Base-by-base conservation (phyloP, 2,888 invertebrate species). In the Loripinus fragilis region DNA sequence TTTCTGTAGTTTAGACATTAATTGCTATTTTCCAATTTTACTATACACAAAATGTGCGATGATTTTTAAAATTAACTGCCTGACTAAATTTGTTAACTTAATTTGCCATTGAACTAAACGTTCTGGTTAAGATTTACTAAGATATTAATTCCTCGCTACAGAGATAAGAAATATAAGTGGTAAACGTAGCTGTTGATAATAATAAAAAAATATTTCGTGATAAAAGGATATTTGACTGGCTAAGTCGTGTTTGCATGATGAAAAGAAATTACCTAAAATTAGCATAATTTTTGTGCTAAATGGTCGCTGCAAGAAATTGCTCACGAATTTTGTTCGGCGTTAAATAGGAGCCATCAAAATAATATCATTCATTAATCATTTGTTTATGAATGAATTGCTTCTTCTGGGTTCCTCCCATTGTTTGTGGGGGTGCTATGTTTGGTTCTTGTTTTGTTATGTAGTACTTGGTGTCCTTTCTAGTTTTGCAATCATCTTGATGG, bases 161-260 rank as follows among this genome's bases (percentile, higher is more conserved):
- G 60, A 60, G 60, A 60, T 60, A 60, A 60, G 33, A 20, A 60
- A 60, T 33, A 12, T 12, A 60, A 33, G 45, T 45, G 45, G 45
- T 45, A 45, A 45, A 45, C n/a, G 45, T 20, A 45, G 45, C 45
- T 45, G 12, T 12, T 38, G n/a, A n/a, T n/a, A n/a, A n/a, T 41
- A 15, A 20, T 45, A 20, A 45, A 15, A 60, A 60, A 33, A 60
- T 60, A 28, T 60, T 60, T 33, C 60, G 60, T 60, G 60, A 60
- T 60, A 60, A 60, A 60, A n/a, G 60, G 60, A 60, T 30, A 33
- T 60, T 60, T 60, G 60, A 60, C 60, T 60, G 60, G 60, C 60
- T 60, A 60, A 60, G 33, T 60, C 33, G 60, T 60, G 23, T 33
- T 55, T 33, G 60, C 30, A 30, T 33, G 33, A 60, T 60, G 25